Base-by-base conservation (phyloP, 2,888 invertebrate species). In the Heliconius aoede region DNA sequence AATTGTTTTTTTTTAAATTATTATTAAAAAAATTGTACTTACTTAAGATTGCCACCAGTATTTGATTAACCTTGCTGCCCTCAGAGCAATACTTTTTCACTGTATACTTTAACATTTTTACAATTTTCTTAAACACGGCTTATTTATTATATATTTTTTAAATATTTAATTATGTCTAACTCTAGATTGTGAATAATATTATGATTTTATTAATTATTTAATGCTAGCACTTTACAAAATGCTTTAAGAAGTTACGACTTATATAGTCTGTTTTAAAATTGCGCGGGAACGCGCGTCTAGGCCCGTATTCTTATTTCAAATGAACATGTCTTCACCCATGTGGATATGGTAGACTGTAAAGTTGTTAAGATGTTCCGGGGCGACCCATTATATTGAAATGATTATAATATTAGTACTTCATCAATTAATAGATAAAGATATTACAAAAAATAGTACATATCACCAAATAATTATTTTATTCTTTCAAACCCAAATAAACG, bases 71-170 rank as follows among this genome's bases (percentile, higher is more conserved):
- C 82, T 91, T 93, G 83, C 94, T 93, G 72, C 94, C 94, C 81
- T 94, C 91, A 1, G 91, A 87, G 86, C 89, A 93, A 87, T 92
- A 94, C 81, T 92, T 93, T 85, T 91, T 93, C 86, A 93, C 92
- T 58, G 91, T 91, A 77, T 92, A 87, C 81, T 93, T 93, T 73
- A 94, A 88, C 94, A 94, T 94, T 87, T 85, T 88, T 74, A 76
- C 5, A 1, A 3, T 15, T 36, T 74, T 81, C 32, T 67, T 68
- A 60, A 68, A 13, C 64, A n/a, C 64, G 64, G 64, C 36, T 4
- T 36, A 13, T 24, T 30, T 30, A 21, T 4, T 32, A 32, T 64
- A 21, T 26, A 24, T 68, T 51, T 11, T 46, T 28, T 11, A n/a
- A 51, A 51, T 58, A 61, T 61, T 18, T 28, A 9, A 30, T 30